Percentiles rank a stretch among this genome's conserved stretches.
Conservation (phyloP, 2,113 vertebrate species). For the Vireo altiloquus region DNA sequence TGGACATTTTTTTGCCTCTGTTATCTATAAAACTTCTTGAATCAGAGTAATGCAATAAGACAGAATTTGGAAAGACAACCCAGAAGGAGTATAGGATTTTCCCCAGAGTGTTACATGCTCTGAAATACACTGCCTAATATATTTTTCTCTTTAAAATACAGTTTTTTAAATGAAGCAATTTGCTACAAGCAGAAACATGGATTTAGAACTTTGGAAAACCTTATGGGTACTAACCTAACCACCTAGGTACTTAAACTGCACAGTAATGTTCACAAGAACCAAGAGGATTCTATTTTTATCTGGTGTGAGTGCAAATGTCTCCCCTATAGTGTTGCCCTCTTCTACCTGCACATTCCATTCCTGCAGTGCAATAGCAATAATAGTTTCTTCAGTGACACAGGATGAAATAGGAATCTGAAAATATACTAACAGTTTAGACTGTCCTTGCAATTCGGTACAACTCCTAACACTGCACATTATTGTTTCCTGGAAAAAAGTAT, state of each 20-base stretch:
- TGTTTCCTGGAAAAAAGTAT: neutral
- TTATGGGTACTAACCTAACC: neutral
- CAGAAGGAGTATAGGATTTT: neutral
- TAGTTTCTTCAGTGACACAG: neutral
- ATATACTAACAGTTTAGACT: neutral
- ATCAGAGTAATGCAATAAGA: neutral
- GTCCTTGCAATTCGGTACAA: neutral
- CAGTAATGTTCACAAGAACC: neutral
- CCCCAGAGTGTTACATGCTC: neutral
- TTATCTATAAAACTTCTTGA: neutral
- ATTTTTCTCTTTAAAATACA: neutral
- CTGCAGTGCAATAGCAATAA: neutral
- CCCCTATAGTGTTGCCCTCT: neutral
- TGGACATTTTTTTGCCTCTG: neutral
- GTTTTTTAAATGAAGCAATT: neutral
- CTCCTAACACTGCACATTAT: neutral
- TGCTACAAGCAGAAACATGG: neutral
- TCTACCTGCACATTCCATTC: neutral
- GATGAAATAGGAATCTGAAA: neutral
- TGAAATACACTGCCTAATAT: neutral
- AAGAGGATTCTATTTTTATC: neutral
- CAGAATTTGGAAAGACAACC: neutral
- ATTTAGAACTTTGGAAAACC: neutral
- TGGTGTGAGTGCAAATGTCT: neutral
- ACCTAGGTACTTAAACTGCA: neutral